Base-by-base conservation (phyloP, 1,140 invertebrate genomes). In the Bathynomus jamesi region DNA sequence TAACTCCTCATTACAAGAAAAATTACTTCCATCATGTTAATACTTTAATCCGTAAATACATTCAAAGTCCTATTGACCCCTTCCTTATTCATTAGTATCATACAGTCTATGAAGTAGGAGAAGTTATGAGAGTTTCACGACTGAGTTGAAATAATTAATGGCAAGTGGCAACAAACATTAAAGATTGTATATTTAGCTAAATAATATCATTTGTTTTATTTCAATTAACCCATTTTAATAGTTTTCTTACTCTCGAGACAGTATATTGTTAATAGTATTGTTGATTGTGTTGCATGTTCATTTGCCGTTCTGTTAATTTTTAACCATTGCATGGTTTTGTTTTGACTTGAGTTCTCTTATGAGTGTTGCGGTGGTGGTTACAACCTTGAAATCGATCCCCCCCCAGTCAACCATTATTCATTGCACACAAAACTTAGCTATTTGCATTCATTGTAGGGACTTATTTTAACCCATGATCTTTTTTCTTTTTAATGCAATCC, bases 201-300 rank as follows among this genome's bases (percentile, higher is more conserved):
- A 40, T 40, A 8, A 8, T 7, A 40, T 40, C 17, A 7, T 8
- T 40, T 40, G 32, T 40, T 40, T 40, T 40, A 40, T 40, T 40
- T 17, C 17, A 17, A 40, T 17, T 40, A 40, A 40, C 32, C n/a
- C n/a, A n/a, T n/a, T n/a, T n/a, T n/a, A n/a, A n/a, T n/a, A n/a
- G n/a, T n/a, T n/a, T n/a, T n/a, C n/a, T n/a, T n/a, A n/a, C n/a
- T n/a, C n/a, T n/a, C n/a, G n/a, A n/a, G n/a, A n/a, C n/a, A n/a
- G n/a, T n/a, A n/a, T n/a, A n/a, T n/a, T n/a, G n/a, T n/a, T n/a
- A n/a, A n/a, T n/a, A n/a, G 32, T 40, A 40, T 40, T 60, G 67
- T 69, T 28, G 67, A 46, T 60, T 69, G 67, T 69, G 46, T 60
- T 69, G 67, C 67, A 69, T 69, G 67, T 60, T 60, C 61, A 61